Evolutionary conservation across 2,797 vertebrate species (phyloP), one percentile per base, ranked within the genome.

Genomic region (Crax fasciolata): DNA sequence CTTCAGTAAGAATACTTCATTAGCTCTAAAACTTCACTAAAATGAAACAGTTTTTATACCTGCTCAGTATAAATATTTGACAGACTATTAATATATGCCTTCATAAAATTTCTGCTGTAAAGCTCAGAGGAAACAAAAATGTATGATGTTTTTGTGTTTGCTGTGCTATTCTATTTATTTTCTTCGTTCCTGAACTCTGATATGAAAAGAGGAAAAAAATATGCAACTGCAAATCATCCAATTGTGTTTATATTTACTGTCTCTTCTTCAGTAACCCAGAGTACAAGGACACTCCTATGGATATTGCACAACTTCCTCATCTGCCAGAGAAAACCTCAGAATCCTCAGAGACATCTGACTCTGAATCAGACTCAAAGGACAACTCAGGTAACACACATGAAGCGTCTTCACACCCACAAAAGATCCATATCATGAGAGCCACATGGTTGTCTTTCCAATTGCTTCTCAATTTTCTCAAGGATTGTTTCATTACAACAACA

Each of bases 311-410:
- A 97, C 98, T 99, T 91, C 99, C 99, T 55, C 99, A 99, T 85
- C 98, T 99, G 94, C 99, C 99, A 1, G 99, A 99, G 98, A 99
- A 99, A 97, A 98, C 99, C 27, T 99, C 99, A 0, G 99, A 99
- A 97, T 99, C 99, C 75, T 99, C 99, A 0, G 99, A 99, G 97
- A 99, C 99, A 16, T 99, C 99, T 1, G 99, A 99, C 97, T 99
- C 99, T 3, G 99, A 99, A 94, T 99, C 99, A 0, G 99, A 99
- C 96, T 99, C 99, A 95, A 99, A 99, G 98, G 99, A 99, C 97
- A 99, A 99, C 98, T 99, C 99, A 96, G 99, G 99, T 99, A 98
- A 97, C 74, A 73, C 20, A 48, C 11, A 6, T 51, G n/a, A 16
- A 66, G 48, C 89, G 43, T 44, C 25, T 84, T 91, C 55, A 55